Base-by-base conservation (phyloP, 2,797 vertebrate species). In the Tolypeutes matacus region DNA sequence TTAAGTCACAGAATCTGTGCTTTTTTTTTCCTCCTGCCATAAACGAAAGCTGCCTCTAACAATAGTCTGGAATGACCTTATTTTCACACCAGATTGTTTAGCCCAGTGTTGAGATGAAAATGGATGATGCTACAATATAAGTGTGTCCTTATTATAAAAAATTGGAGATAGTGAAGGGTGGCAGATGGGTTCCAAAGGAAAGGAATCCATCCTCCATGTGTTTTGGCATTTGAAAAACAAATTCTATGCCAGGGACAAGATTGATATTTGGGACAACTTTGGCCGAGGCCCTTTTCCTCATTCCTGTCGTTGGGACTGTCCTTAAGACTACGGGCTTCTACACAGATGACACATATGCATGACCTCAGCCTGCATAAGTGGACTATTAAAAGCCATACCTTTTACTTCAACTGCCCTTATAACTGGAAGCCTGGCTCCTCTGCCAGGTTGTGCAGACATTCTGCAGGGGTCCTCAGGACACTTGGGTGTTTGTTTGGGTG, bases 21-120 rank as follows among this genome's bases (percentile, higher is more conserved):
- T 87, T 34, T 23, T 31, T 80, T 73, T 81, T n/a, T 53, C 17
- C 39, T 60, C 25, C n/a, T 87, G n/a, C 23, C 42, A 25, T 89
- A 85, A 91, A 36, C 60, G 80, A 97, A 97, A 94, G 36, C 56
- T 77, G 11, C 7, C 80, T 69, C n/a, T 58, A 78, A n/a, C 23
- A 94, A 60, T 58, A 95, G 42, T 77, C n/a, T 85, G 67, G 9
- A 42, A 75, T 81, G 70, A 97, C 90, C 67, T 98, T 3, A 2
- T 96, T 97, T 96, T 91, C 78, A 90, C 31, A 95, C 80, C 86
- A 96, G 62, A 89, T 73, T 96, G 62, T 93, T 96, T 91, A 93
- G 96, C 77, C 25, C 72, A 92, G 84, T 65, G 39, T 58, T 97
- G 64, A 53, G 95, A 97, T 36, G 65, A 96, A 96, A 97, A 86